Conservation (phyloP, 2,113 vertebrate species). For the Xiphorhynchus elegans region DNA sequence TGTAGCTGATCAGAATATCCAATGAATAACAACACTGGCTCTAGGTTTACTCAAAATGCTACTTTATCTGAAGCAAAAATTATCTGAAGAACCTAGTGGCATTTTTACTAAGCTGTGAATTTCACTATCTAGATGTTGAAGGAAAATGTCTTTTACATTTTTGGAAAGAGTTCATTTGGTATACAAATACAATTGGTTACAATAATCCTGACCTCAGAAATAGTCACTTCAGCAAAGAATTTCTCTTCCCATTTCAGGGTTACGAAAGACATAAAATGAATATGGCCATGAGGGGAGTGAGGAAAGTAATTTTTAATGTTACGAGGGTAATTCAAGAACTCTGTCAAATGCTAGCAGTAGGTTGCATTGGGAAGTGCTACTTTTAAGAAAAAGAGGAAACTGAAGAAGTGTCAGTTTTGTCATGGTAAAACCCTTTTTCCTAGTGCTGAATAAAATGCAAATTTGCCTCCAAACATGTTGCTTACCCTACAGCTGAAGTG, state of each 20-base stretch:
- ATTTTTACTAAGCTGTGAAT: neutral
- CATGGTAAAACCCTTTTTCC: neutral
- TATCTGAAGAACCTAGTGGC: neutral
- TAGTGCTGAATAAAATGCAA: slow-evolving; percentile 6
- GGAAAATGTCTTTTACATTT: neutral
- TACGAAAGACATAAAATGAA: neutral
- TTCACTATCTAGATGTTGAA: neutral
- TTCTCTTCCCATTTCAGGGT: neutral
- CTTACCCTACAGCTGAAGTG: slow-evolving; percentile 26
- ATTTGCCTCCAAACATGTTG: neutral
- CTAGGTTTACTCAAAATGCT: neutral
- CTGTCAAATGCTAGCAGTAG: neutral
- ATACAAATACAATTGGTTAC: neutral
- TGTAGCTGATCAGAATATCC: neutral
- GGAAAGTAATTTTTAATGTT: neutral
- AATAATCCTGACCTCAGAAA: neutral
- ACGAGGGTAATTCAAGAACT: neutral
- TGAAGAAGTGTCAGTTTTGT: neutral
- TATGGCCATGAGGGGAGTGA: neutral
- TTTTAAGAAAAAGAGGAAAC: neutral
- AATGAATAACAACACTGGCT: neutral
- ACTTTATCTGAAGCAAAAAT: neutral
- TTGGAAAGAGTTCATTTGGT: neutral
- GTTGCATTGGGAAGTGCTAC: neutral
- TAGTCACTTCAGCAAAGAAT: neutral